Evolutionary conservation across 2,888 invertebrate species (phyloP).

Genomic region (Salpingus planirostris): DNA sequence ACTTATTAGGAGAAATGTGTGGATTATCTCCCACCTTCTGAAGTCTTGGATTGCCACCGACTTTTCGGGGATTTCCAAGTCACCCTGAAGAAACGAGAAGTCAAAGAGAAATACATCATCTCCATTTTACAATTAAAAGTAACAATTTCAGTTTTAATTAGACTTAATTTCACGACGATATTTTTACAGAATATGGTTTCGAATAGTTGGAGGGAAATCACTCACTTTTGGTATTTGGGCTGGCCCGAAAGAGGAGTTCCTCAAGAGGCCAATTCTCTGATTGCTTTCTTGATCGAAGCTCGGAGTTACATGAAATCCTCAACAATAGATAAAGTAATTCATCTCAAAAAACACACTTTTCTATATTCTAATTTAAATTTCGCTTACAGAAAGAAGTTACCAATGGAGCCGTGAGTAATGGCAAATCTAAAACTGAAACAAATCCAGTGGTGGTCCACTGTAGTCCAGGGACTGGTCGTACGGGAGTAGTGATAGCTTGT

Average conservation of each 20-base stretch:
- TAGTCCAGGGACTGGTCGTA: conserved; percentile 85
- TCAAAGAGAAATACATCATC: conserved; percentile 83
- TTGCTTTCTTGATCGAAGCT: conserved; percentile 81
- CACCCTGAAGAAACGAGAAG: conserved; percentile 79
- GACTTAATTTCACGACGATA: too few species aligned
- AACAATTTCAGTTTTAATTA: too few species aligned
- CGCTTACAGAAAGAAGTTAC: conserved; percentile 22
- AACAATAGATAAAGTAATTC: conserved; percentile 28
- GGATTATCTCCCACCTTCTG: conserved; percentile 85
- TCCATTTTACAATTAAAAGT: conserved; percentile 76
- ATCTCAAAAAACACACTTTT: too few species aligned
- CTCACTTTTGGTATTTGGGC: conserved; percentile 83
- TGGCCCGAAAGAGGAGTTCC: conserved; percentile 90
- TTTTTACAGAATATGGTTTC: conserved; percentile 59
- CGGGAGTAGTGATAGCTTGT: conserved; percentile 77
- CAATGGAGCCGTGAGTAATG: conserved; percentile 27
- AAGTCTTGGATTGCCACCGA: conserved; percentile 81
- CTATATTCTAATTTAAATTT: too few species aligned
- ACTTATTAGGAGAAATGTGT: conserved; percentile 71
- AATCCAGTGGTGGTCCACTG: conserved; percentile 76
- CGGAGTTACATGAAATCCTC: conserved; percentile 47
- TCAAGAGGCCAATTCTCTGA: conserved; percentile 70
- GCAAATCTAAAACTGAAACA: conserved; percentile 34
- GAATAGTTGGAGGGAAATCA: conserved; percentile 78
- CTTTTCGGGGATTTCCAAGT: conserved; percentile 83